These are phyloP conservation scores for Thryonomys swinderianus DNA, from an alignment of 2,113 vertebrate species.

Conservation along the genomic window DNA sequence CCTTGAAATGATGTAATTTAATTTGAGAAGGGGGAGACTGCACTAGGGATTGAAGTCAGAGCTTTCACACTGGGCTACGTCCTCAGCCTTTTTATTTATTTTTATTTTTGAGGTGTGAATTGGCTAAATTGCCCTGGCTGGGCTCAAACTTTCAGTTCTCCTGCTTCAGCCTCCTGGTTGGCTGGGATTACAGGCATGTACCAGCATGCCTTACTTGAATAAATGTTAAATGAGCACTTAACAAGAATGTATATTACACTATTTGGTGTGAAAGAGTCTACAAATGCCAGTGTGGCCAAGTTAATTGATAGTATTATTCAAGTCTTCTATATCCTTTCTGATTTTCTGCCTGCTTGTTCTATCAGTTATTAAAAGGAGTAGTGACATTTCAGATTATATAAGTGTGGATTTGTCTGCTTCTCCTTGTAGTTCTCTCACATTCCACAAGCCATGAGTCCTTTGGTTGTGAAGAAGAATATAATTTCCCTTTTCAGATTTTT, in stretches of 20 bases:
- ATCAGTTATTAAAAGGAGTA: neutral
- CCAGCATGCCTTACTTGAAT: neutral
- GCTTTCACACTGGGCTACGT: neutral
- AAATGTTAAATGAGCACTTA: neutral
- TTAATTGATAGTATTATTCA: neutral
- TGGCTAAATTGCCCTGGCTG: neutral
- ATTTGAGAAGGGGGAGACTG: neutral
- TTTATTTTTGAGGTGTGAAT: neutral
- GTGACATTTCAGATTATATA: neutral
- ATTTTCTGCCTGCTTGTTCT: neutral
- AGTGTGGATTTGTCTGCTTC: neutral
- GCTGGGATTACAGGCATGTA: neutral
- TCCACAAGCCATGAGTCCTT: neutral
- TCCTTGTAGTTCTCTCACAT: neutral
- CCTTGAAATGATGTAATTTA: neutral
- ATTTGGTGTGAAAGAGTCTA: neutral
- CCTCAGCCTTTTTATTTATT: neutral
- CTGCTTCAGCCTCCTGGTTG: neutral
- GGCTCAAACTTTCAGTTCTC: neutral
- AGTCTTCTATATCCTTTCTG: neutral
- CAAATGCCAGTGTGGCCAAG: neutral
- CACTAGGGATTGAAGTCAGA: neutral
- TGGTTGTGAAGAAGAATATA: neutral
- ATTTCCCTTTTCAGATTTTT: neutral
- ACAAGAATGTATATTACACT: neutral